Percentiles rank a stretch among this genome's conserved stretches.
Conservation (phyloP, 2,797 vertebrate genomes). For the Propithecus perrieri region DNA sequence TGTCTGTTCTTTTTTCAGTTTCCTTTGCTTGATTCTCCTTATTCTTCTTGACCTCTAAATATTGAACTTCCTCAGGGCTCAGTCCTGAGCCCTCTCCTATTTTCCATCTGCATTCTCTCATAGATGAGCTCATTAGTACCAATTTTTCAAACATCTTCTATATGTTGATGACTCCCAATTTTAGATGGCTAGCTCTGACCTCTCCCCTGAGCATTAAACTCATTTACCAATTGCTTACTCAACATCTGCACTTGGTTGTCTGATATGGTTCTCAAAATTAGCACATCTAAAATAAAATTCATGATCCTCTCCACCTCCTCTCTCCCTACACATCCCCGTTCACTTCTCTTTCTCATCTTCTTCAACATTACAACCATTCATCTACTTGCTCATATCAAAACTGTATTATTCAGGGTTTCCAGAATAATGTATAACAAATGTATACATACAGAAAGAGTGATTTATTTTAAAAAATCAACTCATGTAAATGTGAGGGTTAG, state of each 20-base stretch:
- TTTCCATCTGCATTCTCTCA: neutral
- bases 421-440: neutral
- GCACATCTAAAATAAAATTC: neutral
- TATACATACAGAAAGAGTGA: neutral
- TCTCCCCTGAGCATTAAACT: slow-evolving; percentile 28
- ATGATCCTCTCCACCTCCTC: neutral
- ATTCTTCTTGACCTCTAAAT: neutral
- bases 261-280: slow-evolving; percentile 37
- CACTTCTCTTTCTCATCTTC: neutral
- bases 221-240: neutral
- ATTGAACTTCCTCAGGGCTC: neutral
- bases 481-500: neutral
- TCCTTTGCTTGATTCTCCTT: neutral
- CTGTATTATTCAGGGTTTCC: neutral
- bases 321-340: neutral
- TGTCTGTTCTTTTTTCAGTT: neutral
- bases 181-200: slow-evolving; percentile 48
- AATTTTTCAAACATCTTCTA: neutral
- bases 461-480: neutral
- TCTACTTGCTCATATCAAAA: neutral
- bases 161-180: neutral
- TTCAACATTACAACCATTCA: neutral
- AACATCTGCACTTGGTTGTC: neutral
- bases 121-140: neutral
- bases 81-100: neutral